Conservation (phyloP, 2,113 vertebrate genomes). For the Tiliqua scincoides region DNA sequence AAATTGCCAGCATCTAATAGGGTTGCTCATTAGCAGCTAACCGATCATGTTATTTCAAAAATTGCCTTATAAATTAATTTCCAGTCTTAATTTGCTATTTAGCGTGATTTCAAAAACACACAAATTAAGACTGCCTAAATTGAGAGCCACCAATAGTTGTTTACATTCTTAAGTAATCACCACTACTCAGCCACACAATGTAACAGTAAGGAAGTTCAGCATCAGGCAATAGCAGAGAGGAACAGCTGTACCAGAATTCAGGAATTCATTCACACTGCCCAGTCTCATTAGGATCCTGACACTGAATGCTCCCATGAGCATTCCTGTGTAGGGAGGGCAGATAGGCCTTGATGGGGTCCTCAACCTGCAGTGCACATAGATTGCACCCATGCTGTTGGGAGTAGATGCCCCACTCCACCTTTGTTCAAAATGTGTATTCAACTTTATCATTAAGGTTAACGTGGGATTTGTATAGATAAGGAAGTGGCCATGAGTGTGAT, state of each 20-base stretch:
- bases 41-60: too few species aligned
- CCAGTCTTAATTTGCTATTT: too few species aligned
- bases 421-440: background rate
- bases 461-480: background rate
- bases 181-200: background rate
- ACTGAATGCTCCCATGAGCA: too few species aligned
- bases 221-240: background rate
- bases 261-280: background rate
- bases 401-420: background rate
- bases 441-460: background rate
- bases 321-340: too few species aligned
- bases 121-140: too few species aligned
- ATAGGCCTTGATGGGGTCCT: too few species aligned
- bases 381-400: background rate
- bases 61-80: too few species aligned
- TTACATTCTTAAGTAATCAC: background rate
- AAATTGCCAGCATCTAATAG: too few species aligned
- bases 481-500: background rate
- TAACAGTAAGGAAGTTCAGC: background rate
- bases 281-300: background rate
- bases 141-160: background rate
- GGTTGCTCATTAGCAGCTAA: too few species aligned
- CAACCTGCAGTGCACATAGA: background rate
- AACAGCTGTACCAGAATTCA: background rate
- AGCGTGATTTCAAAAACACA: too few species aligned